phyloP scores from a whole-genome alignment of 2,797 vertebrate species.

The Megaceryle alcyon region DNA sequence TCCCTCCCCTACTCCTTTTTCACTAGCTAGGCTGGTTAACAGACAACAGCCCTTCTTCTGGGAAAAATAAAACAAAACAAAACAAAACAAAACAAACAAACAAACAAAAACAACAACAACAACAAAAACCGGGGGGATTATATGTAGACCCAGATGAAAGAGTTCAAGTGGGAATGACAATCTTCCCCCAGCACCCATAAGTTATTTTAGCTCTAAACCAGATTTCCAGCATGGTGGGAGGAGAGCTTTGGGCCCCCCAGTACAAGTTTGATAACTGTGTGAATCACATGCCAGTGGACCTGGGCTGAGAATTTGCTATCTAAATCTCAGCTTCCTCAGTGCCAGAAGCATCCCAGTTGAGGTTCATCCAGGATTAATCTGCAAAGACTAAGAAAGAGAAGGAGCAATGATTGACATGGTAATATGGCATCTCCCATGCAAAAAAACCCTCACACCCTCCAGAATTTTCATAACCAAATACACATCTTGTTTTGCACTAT shows the following conservation, averaged over 20 bases:
- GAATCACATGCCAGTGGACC: not conserved
- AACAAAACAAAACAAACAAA: no score
- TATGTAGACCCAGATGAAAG: not conserved
- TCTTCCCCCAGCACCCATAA: not conserved
- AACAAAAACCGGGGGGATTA: not conserved
- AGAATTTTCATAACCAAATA: constrained; percentile 33
- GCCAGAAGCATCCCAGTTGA: not conserved
- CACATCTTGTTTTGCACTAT: constrained; percentile 51
- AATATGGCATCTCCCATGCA: constrained; percentile 31
- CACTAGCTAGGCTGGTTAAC: not conserved
- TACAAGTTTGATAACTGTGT: not conserved
- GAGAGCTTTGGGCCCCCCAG: not conserved
- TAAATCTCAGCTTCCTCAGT: not conserved
- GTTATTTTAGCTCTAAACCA: not conserved
- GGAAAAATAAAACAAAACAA: no score
- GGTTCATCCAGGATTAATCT: not conserved
- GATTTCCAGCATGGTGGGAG: not conserved
- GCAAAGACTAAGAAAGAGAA: not conserved
- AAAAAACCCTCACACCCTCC: constrained; percentile 10
- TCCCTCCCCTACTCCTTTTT: not conserved
- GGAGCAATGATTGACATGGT: not conserved
- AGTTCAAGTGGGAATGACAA: not conserved
- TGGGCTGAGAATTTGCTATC: not conserved
- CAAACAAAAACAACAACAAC: no score
- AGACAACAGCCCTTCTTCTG: not conserved